Evolutionary conservation across 2,888 invertebrate genomes (phyloP).

Genomic region (Acrocyrtus sp.): DNA sequence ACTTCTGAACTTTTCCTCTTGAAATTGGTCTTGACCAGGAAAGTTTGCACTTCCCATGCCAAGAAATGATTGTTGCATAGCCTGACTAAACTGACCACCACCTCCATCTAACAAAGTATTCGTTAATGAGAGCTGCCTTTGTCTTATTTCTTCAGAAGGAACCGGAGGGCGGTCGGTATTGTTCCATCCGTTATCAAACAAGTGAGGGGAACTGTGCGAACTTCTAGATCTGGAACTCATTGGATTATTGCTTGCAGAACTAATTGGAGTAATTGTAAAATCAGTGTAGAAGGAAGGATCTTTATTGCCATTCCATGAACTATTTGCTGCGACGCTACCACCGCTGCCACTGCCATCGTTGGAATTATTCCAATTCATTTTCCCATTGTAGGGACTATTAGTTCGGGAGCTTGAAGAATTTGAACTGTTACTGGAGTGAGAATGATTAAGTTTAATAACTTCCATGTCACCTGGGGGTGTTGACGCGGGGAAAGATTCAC

Average conservation of each 20-base stretch:
- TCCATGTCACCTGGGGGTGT: slow-evolving; percentile 24
- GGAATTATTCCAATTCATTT: slow-evolving; percentile 15
- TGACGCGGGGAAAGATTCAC: not conserved
- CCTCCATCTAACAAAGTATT: no score
- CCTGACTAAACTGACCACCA: no score
- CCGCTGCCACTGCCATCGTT: slow-evolving; percentile 1
- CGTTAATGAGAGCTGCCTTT: no score
- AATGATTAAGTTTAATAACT: slow-evolving; percentile 20
- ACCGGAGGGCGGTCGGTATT: no score
- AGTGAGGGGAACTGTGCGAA: no score
- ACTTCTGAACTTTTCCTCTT: no score
- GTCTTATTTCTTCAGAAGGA: no score
- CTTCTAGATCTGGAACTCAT: no score
- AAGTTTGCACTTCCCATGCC: no score
- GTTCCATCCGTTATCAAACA: no score
- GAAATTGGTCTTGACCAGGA: no score
- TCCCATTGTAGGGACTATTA: slow-evolving; percentile 32
- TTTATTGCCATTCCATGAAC: not conserved
- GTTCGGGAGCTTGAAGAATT: slow-evolving; percentile 30
- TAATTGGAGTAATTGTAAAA: slow-evolving; percentile 42
- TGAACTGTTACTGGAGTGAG: slow-evolving; percentile 27
- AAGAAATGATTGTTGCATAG: no score
- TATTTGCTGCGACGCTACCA: not conserved
- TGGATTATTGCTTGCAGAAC: slow-evolving; percentile 2
- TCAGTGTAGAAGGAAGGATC: slow-evolving; percentile 46